Evolutionary conservation across 2,113 vertebrate species (phyloP), one percentile per base, ranked within the genome.

Genomic region (Microcebus murinus): DNA sequence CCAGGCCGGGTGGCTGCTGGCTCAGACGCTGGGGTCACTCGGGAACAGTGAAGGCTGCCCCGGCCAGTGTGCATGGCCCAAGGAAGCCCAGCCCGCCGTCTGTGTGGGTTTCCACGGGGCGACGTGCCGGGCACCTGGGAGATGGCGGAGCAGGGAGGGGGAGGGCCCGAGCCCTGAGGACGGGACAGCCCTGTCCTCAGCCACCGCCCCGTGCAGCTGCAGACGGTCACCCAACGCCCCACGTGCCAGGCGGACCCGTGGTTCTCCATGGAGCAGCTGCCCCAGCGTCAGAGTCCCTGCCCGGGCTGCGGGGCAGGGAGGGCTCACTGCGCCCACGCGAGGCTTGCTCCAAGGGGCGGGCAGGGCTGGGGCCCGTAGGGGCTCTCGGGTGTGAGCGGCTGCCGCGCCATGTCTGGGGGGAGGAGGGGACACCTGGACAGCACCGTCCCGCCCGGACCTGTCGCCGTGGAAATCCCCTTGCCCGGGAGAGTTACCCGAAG

Each of bases 201-300:
- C 61, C 25, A 11, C 61, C 11, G 25, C 23, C 61, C 61, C 29
- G 27, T 29, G 61, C 23, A 63, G 61, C 23, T 23, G 27, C 61
- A 63, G 61, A 29, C 4, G 23, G 21, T 63, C 61, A 63, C 29
- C 61, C 29, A 25, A 12, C 27, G 27, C n/a, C 45, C 13, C 31
- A 67, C 20, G 6, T 21, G 55, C 20, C 55, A 21, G 18, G 18
- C 7, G 6, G 55, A 8, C 31, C 42, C 1, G 2, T 3, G 3
- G 45, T 9, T 36, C 45, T 39, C 29, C 0, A 2, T 2, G 1
- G 5, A 5, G 48, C 21, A 15, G 17, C 17, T 25, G 0, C 11
- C 2, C 0, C 21, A 45, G 10, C 29, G 0, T 3, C 25, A 1
- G 4, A 4, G 18, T 5, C 12, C 67, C 4, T 3, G 0, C 1